Evolutionary conservation across 2,888 invertebrate genomes (phyloP).

Genomic region (Eurytoma californica): DNA sequence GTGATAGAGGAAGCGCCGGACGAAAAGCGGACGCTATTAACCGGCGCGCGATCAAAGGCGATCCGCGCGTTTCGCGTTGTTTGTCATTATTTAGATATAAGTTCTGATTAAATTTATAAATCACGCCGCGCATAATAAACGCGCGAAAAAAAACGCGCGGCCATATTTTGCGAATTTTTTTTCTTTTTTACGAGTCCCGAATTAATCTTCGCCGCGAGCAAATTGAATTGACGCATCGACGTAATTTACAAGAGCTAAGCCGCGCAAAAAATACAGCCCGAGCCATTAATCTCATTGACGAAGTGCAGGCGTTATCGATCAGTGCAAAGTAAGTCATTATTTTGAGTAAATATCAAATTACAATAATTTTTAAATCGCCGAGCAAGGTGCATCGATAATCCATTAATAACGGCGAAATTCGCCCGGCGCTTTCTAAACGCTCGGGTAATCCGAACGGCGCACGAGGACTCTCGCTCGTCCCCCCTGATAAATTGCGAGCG

Average conservation of each 20-base stretch:
- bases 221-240: too few relatives aligned
- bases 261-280: too few relatives aligned
- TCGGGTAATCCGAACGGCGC: background rate
- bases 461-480: too few relatives aligned
- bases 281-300: background rate
- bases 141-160: too few relatives aligned
- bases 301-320: background rate
- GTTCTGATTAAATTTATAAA: too few relatives aligned
- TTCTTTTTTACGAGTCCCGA: too few relatives aligned
- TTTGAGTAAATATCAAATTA: conserved; percentile 1
- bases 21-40: conserved; percentile 55
- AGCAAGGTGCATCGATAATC: background rate
- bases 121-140: too few relatives aligned
- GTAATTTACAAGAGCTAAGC: too few relatives aligned
- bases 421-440: background rate
- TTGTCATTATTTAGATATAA: background rate
- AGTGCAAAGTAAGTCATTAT: conserved; percentile 1
- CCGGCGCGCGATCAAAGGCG: conserved; percentile 2
- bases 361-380: background rate
- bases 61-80: background rate
- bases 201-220: too few relatives aligned
- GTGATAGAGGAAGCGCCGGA: conserved; percentile 59
- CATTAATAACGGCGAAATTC: too few relatives aligned
- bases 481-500: conserved; percentile 49
- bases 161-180: too few relatives aligned